A percentile compares a stretch with the other conserved stretches of the same genome.
These are phyloP conservation scores for Larimichthys crocea DNA, from an alignment of 2,113 vertebrate genomes.

Conservation along the genomic window DNA sequence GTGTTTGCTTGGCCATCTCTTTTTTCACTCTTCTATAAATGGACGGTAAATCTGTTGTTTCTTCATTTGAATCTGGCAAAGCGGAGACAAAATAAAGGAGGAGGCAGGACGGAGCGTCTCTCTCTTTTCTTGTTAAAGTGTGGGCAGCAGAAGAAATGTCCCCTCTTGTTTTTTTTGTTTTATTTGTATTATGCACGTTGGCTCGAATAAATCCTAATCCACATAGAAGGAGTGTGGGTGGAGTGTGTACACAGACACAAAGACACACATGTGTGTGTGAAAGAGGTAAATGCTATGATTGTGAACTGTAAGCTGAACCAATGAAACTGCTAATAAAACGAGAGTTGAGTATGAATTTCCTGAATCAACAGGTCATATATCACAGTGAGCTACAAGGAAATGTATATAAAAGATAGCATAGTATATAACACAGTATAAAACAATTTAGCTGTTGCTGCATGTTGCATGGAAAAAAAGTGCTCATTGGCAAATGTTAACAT, in stretches of 20 bases:
- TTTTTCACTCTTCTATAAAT: background rate
- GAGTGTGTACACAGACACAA: background rate
- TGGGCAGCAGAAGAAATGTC: constrained; percentile 53
- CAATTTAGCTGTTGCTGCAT: too few species aligned
- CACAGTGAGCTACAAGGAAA: background rate
- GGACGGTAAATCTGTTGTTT: constrained; percentile 13
- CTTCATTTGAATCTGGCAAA: constrained; percentile 17
- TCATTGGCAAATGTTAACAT: too few species aligned
- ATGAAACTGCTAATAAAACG: background rate
- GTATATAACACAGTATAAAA: too few species aligned
- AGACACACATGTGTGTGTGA: background rate
- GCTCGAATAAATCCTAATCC: constrained; percentile 16
- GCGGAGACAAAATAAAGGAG: constrained; percentile 1
- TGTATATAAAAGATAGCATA: background rate
- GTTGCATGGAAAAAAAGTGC: too few species aligned
- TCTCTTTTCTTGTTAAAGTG: constrained; percentile 7
- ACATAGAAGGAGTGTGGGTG: constrained; percentile 19
- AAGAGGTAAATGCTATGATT: background rate
- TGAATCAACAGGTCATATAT: background rate
- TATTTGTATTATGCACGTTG: background rate
- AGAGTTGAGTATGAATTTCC: background rate
- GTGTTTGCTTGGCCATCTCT: background rate
- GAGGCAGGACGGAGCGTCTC: background rate
- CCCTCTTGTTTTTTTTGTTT: constrained; percentile 32
- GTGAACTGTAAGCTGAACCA: background rate